A percentile compares a stretch with the other conserved stretches of the same genome.
These are phyloP conservation scores for Galaxias olidus DNA, from an alignment of 2,797 vertebrate genomes.

Conservation along the genomic window DNA sequence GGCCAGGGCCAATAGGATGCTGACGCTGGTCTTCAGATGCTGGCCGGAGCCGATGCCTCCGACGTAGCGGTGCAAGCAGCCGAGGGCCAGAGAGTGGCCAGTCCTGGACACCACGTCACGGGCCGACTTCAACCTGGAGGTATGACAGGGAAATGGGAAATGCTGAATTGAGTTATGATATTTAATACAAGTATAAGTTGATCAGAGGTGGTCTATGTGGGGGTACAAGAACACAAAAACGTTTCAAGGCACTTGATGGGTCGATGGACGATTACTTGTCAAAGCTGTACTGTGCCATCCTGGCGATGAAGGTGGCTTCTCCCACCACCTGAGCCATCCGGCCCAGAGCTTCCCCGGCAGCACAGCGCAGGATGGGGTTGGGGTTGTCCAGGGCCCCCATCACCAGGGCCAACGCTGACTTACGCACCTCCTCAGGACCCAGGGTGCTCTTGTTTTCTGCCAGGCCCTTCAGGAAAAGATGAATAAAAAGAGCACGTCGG, in stretches of 20 bases:
- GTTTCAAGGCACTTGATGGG: neutral
- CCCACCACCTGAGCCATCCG: conserved; percentile 99
- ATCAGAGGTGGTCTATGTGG: too few relatives aligned
- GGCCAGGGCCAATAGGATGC: conserved; percentile 94
- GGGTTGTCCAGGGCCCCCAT: conserved; percentile 98
- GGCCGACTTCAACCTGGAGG: conserved; percentile 90
- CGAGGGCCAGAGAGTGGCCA: conserved; percentile 96
- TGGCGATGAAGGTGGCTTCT: conserved; percentile 95
- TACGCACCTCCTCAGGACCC: conserved; percentile 97
- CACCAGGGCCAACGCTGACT: conserved; percentile 93
- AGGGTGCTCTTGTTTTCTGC: conserved; percentile 98
- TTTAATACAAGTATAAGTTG: too few relatives aligned
- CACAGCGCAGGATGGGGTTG: conserved; percentile 96
- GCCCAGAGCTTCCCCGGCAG: conserved; percentile 95
- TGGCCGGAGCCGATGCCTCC: conserved; percentile 98
- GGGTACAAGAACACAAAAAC: too few relatives aligned
- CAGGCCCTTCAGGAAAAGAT: conserved; percentile 82
- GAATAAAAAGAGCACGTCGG: neutral
- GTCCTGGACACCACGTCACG: conserved; percentile 98
- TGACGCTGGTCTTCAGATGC: conserved; percentile 98
- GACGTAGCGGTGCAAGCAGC: conserved; percentile 97
- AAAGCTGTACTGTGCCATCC: conserved; percentile 98
- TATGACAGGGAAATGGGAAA: neutral
- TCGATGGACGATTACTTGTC: conserved; percentile 85
- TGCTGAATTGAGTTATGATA: too few relatives aligned